Base-by-base conservation (phyloP, 1,140 invertebrate genomes). In the Brachionus rotundiformis region DNA sequence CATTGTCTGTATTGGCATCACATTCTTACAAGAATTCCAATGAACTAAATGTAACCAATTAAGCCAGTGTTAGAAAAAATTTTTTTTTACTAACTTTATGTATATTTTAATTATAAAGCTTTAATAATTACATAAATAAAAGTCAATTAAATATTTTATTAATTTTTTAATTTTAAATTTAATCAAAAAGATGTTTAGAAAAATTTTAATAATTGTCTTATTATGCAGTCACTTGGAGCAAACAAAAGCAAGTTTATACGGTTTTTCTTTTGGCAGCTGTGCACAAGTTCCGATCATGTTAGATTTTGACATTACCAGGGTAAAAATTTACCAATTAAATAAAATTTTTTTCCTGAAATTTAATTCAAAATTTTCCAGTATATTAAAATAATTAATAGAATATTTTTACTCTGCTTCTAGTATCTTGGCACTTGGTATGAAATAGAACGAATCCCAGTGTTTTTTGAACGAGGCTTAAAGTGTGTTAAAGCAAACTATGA, bases 401-500 rank as follows among this genome's bases (percentile, higher is more conserved):
- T 49, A 41, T 41, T 41, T 11, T 41, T 49, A 6, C 3, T n/a
- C 3, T 49, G 13, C 3, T n/a, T 63, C 29, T 16, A 68, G 63
- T 73, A 73, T 44, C 1, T n/a, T 19, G 76, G 76, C n/a, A 59
- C 23, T n/a, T 79, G 76, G 76, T 79, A 79, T 19, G 76, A 79
- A 63, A 79, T 79, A 2, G 76, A 79, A 25, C 76, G 76, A 5
- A 36, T 79, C 10, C 44, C 76, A 7, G 59, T 39, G 31, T 41
- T 63, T 33, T 79, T 79, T 27, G 44, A 79, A 13, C 7, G 16
- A 59, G 76, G 47, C 13, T 23, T 79, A 6, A 27, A 54, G 4
- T 79, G 76, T 59, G 76, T 79, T 3, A 79, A 44, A 29, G 76
- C 76, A 39, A 39, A 36, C 10, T 79, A 79, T 59, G 47, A 39